Evolutionary conservation across 2,888 invertebrate species (phyloP).

Genomic region (Oligia latruncula): DNA sequence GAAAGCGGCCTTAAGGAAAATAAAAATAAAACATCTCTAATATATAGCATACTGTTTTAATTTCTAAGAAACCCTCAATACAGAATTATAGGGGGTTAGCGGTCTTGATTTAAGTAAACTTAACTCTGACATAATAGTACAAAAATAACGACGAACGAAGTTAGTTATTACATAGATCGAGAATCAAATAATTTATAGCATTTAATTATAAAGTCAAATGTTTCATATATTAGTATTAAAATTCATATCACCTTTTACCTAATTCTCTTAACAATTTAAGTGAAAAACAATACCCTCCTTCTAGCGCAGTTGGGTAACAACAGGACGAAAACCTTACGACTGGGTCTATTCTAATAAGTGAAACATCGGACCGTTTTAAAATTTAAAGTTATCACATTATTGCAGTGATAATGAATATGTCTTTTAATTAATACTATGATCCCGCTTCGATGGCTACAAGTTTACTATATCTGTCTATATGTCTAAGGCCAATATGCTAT

Average conservation of each 20-base stretch:
- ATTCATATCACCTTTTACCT: constrained; percentile 58
- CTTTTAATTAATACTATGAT: constrained; percentile 86
- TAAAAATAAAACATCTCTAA: constrained; percentile 84
- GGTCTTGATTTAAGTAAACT: constrained; percentile 88
- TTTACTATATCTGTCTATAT: constrained; percentile 83
- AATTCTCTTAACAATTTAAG: constrained; percentile 66
- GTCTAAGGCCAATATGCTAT: constrained; percentile 87
- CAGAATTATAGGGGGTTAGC: constrained; percentile 89
- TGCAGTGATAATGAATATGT: constrained; percentile 75
- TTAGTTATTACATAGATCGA: constrained; percentile 66
- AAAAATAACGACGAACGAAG: constrained; percentile 85
- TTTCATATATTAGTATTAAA: constrained; percentile 65
- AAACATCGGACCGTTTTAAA: constrained; percentile 73
- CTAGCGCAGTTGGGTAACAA: constrained; percentile 23
- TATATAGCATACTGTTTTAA: constrained; percentile 90
- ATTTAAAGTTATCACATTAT: constrained; percentile 79
- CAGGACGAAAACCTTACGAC: constrained; percentile 59
- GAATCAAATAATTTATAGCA: constrained; percentile 71
- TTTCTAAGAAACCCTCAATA: constrained; percentile 90
- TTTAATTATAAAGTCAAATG: constrained; percentile 57
- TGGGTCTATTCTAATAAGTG: constrained; percentile 67
- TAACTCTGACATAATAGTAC: constrained; percentile 86
- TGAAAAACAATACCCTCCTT: constrained; percentile 54
- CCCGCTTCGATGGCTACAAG: constrained; percentile 82
- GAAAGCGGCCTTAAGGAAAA: no score